These are phyloP conservation scores for Acromyrmex echinatior DNA, from an alignment of 1,140 invertebrate species.

Conservation along the genomic window DNA sequence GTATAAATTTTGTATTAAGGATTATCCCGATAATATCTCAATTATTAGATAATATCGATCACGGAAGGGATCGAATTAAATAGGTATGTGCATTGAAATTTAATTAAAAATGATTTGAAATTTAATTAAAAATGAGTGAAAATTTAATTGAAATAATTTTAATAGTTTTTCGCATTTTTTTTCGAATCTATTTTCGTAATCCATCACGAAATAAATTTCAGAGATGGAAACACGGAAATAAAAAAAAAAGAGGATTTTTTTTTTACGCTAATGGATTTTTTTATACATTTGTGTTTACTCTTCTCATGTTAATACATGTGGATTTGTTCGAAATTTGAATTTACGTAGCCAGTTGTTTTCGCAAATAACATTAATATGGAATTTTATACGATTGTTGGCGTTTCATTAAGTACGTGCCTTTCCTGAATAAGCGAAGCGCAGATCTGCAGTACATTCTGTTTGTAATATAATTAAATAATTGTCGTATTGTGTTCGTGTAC, in stretches of 20 bases:
- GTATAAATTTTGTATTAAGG: constrained; percentile 6
- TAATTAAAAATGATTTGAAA: not conserved
- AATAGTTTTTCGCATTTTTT: not conserved
- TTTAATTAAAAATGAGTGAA: not conserved
- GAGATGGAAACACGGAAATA: not conserved
- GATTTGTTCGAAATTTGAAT: not conserved
- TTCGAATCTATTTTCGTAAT: not conserved
- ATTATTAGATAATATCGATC: too few relatives aligned
- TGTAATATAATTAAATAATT: constrained; percentile 26
- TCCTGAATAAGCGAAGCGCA: not conserved
- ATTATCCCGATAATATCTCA: not conserved
- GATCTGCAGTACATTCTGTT: too few relatives aligned
- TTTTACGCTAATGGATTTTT: not conserved
- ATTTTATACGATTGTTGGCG: not conserved
- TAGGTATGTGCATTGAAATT: not conserved
- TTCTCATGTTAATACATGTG: not conserved
- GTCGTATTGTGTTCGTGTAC: not conserved
- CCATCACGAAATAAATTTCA: not conserved
- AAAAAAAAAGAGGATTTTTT: not conserved
- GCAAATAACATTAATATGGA: not conserved
- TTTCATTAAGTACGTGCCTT: not conserved
- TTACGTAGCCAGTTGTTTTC: not conserved
- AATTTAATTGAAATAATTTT: constrained; percentile 1
- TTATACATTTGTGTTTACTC: not conserved
- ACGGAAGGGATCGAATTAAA: not conserved